Conservation (phyloP, 2,888 invertebrate genomes). For the Apantesis nais region DNA sequence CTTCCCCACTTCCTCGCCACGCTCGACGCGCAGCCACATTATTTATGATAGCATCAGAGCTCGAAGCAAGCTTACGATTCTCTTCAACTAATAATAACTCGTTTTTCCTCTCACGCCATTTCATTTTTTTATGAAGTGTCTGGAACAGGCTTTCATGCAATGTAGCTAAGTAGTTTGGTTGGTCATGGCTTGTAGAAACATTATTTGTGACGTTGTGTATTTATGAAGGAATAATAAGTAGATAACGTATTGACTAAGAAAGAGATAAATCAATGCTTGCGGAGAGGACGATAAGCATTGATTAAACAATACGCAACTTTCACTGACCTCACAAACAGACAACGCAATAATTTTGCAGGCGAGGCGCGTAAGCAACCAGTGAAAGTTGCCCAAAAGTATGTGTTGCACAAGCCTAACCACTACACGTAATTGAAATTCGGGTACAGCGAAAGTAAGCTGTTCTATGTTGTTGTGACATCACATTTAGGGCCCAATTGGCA, state of each 20-base stretch:
- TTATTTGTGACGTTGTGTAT: constrained; percentile 7
- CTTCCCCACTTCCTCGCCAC: constrained; percentile 62
- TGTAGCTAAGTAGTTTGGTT: constrained; percentile 23
- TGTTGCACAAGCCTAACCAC: constrained; percentile 81
- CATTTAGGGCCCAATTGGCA: constrained; percentile 51
- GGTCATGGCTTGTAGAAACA: constrained; percentile 21
- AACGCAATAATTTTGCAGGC: constrained; percentile 82
- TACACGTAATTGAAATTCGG: constrained; percentile 81
- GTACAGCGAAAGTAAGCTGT: constrained; percentile 78
- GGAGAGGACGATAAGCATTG: constrained; percentile 36
- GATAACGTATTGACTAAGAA: constrained; percentile 4
- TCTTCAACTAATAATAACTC: constrained; percentile 83
- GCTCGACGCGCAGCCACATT: constrained; percentile 80
- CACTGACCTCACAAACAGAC: constrained; percentile 76
- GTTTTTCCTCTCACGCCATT: constrained; percentile 84
- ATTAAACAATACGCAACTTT: constrained; percentile 75
- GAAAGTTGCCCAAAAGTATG: constrained; percentile 83
- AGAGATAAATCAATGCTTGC: constrained; percentile 39
- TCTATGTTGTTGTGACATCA: constrained; percentile 63
- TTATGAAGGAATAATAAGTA: background rate
- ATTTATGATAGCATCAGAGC: constrained; percentile 85
- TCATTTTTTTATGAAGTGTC: constrained; percentile 66
- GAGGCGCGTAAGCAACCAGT: constrained; percentile 78
- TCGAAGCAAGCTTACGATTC: constrained; percentile 81
- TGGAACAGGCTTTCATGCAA: constrained; percentile 47